Evolutionary conservation across 2,888 invertebrate species (phyloP), one percentile per base, ranked within the genome.

Genomic region (Harpagoxenus sublaevis): DNA sequence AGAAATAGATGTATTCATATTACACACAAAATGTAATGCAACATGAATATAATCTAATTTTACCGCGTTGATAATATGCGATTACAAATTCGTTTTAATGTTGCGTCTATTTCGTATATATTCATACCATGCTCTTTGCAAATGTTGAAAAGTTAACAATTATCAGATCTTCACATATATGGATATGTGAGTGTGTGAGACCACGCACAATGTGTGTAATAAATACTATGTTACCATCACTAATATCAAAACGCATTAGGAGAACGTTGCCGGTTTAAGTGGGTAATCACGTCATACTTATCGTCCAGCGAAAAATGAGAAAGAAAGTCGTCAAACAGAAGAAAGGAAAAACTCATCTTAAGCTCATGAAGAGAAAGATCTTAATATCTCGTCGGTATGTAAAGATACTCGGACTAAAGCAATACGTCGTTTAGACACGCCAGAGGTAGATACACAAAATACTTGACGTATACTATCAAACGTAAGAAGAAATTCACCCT

Each of bases 231-330:
- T n/a, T 39, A 39, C n/a, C 31, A n/a, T n/a, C n/a, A 66, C 31
- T 66, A 81, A 81, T 73, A 48, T 12, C 60, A n/a, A 39, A 48
- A 51, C 15, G 48, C 79, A 81, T 81, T 81, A 81, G 39, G 39
- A 31, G 8, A 74, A 51, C 12, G 15, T 48, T 35, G 15, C 4
- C 12, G 12, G 2, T 28, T 23, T 48, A 73, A 73, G 48, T 60
- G 12, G 48, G 39, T 81, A 74, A 81, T 74, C 57, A 60, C 15
- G 45, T 60, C 35, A 35, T 71, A 48, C 5, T 23, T 23, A 35
- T 48, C 23, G 18, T 60, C 12, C 18, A 39, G 5, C 8, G 28
- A 60, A 60, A 74, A 60, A 51, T 28, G 8, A 51, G 60, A 48
- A 35, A 18, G 23, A 28, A 60, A 79, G 8, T 60, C 57, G 23